Evolutionary conservation across 2,888 invertebrate genomes (phyloP), one percentile per base, ranked within the genome.

Genomic region (Peribatodes rhomboidaria): DNA sequence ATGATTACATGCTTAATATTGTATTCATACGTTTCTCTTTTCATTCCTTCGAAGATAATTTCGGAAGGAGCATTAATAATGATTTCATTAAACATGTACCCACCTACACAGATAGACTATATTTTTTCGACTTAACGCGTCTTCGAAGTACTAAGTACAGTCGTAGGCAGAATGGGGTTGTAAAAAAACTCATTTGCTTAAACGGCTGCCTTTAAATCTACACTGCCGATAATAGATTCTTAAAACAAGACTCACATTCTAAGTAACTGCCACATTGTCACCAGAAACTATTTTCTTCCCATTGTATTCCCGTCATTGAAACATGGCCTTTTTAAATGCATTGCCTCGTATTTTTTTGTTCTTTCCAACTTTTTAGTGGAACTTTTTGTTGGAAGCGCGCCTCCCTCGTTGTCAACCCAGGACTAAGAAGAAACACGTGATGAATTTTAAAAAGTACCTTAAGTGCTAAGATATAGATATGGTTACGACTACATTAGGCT

Each of bases 401-500:
- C 84, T 88, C 85, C 80, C 78, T 85, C 81, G 80, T 83, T 80
- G 85, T 81, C 72, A 81, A 82, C 73, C 77, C 75, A 70, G 47
- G 80, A 75, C 78, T 84, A 82, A 76, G 71, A 74, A 27, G 41
- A 31, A 75, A 87, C 88, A 86, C 73, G 89, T 87, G 89, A 88
- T 90, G 91, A 90, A 92, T 92, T 91, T 90, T 87, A 91, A 92
- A 86, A 86, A 84, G 85, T 83, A 70, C 77, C 70, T 79, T 84
- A 79, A 80, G 81, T 82, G 75, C 77, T 77, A 80, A 85, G 84
- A 76, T 84, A 79, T 81, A 83, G 81, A 80, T 86, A 86, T 82
- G 81, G 83, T 82, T 86, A 85, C 85, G 83, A 78, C 84, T 86
- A 83, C 83, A 85, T 86, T 82, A 83, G 75, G 76, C 74, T 77